A percentile compares a stretch with the other conserved stretches of the same genome.
phyloP scores from a whole-genome alignment of 1,140 invertebrate genomes.

The Bombus cullumanus region DNA sequence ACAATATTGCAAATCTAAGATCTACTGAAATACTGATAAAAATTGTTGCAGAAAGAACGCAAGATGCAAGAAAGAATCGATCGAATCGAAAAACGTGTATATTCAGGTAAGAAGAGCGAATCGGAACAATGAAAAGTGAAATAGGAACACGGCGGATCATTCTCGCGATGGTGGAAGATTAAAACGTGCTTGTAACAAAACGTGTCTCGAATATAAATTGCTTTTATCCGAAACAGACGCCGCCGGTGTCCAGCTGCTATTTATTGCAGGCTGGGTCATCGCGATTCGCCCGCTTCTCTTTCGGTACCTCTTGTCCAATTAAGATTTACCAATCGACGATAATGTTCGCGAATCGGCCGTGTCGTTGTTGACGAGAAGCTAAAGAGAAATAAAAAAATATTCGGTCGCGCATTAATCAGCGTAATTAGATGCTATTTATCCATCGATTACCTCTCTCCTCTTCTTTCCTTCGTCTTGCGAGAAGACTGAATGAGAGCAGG shows the following conservation, averaged over 20 bases:
- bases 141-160: neutral
- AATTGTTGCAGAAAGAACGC: too few relatives aligned
- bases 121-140: neutral
- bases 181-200: neutral
- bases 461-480: neutral
- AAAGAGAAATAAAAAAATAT: conserved; percentile 66
- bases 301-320: conserved; percentile 38
- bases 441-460: conserved; percentile 31
- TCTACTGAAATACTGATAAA: too few relatives aligned
- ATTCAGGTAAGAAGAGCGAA: neutral
- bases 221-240: neutral
- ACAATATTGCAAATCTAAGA: too few relatives aligned
- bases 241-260: neutral
- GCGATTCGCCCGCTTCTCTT: neutral
- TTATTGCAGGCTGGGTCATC: conserved; percentile 6
- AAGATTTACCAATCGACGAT: conserved; percentile 57
- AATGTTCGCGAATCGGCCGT: conserved; percentile 35
- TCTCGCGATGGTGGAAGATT: neutral
- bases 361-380: conserved; percentile 44
- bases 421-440: conserved; percentile 81
- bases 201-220: conserved; percentile 17
- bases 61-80: neutral
- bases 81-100: neutral
- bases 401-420: conserved; percentile 74
- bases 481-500: conserved; percentile 2